Percentiles rank a stretch among this genome's conserved stretches.
These are phyloP conservation scores for Anolis carolinensis DNA, from an alignment of 2,113 vertebrate species.

Conservation along the genomic window DNA sequence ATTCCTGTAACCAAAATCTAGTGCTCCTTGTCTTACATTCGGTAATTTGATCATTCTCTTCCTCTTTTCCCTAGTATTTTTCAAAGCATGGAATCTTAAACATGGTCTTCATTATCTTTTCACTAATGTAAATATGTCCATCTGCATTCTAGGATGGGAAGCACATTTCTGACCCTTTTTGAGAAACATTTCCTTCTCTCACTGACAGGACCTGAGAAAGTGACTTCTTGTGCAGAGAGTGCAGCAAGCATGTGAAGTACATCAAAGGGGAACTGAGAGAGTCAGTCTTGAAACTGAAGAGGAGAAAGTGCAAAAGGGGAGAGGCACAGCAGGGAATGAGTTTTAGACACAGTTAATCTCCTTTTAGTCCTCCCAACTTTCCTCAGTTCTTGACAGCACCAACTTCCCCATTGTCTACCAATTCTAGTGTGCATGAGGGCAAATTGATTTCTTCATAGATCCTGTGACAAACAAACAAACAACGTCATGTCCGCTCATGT, in stretches of 20 bases:
- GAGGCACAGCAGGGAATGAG: conserved; percentile 3
- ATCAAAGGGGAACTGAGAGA: not conserved
- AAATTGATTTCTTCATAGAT: not conserved
- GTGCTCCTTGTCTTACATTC: not conserved
- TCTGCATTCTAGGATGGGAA: not conserved
- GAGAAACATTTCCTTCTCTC: not conserved
- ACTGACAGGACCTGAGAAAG: conserved; percentile 2
- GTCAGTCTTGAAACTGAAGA: not conserved
- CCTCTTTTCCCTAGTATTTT: not conserved
- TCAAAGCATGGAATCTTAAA: not conserved
- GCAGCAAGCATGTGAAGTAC: not conserved
- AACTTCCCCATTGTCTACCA: not conserved
- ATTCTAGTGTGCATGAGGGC: not conserved
- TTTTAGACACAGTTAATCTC: not conserved
- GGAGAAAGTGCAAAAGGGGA: not conserved
- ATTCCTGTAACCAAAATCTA: not conserved
- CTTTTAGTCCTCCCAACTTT: not conserved
- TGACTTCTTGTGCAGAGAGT: not conserved
- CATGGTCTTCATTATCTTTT: not conserved
- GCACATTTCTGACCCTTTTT: conserved; percentile 2
- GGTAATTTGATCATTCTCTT: not conserved
- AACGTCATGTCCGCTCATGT: not conserved
- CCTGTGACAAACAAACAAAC: not conserved
- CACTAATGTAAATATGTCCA: not conserved
- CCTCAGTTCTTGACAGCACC: not conserved